Evolutionary conservation across 2,888 invertebrate species (phyloP).

Genomic region (Cryptocephalus primarius): DNA sequence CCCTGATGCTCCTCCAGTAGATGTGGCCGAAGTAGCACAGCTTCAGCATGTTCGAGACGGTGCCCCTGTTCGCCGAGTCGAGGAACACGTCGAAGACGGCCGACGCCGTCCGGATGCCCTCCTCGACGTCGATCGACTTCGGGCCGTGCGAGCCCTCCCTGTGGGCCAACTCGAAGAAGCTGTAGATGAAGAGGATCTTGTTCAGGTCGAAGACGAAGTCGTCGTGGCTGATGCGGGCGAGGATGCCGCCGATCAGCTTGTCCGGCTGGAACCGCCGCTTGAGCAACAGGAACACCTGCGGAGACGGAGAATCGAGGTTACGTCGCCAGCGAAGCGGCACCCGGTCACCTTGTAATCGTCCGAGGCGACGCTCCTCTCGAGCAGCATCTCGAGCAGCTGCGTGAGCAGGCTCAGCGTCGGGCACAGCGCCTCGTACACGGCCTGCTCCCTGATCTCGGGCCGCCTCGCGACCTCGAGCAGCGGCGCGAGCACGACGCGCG

Average conservation of each 20-base stretch:
- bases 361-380: conserved; percentile 6
- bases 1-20: conserved; percentile 31
- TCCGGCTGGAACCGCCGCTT: conserved; percentile 1
- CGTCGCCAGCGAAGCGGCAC: no score
- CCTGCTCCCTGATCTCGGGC: conserved; percentile 13
- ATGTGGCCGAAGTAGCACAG: conserved; percentile 32
- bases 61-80: conserved; percentile 4
- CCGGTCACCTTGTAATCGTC: neutral
- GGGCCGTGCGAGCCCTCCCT: neutral
- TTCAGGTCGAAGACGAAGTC: conserved; percentile 39
- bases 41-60: conserved; percentile 32
- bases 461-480: conserved; percentile 37
- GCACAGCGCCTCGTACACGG: conserved; percentile 43
- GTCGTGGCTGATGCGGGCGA: conserved; percentile 26
- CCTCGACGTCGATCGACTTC: neutral
- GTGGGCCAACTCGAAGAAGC: conserved; percentile 9
- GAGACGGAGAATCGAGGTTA: no score
- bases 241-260: conserved; percentile 30
- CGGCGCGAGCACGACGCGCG: conserved; percentile 46
- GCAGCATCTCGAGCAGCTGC: conserved; percentile 38
- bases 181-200: conserved; percentile 31
- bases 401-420: conserved; percentile 48
- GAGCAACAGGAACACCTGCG: no score
- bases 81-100: conserved; percentile 2
- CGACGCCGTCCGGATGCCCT: neutral